phyloP scores from a whole-genome alignment of 2,888 invertebrate genomes.

The Oeneis ivallda region DNA sequence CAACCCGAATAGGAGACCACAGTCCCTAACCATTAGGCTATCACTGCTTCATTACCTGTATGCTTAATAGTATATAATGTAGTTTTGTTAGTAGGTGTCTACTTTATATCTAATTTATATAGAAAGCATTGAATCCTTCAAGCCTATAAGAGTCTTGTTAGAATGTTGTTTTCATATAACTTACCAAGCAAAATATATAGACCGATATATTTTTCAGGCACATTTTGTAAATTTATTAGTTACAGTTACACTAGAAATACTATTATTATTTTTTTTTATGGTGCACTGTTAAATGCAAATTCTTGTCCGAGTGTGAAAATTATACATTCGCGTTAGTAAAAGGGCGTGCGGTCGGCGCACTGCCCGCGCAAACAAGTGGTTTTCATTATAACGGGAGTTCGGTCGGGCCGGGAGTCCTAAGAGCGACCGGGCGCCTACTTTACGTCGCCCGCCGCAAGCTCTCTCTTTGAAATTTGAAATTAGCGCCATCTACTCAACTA shows the following conservation, averaged over 20 bases:
- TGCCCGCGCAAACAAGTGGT: conserved; percentile 76
- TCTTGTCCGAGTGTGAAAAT: conserved; percentile 67
- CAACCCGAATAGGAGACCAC: no score
- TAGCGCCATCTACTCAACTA: conserved; percentile 62
- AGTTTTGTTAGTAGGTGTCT: no score
- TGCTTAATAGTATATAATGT: no score
- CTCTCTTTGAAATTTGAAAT: conserved; percentile 49
- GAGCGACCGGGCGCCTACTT: conserved; percentile 50
- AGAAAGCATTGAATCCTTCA: not conserved
- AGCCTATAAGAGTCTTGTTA: conserved; percentile 10
- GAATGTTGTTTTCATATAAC: conserved; percentile 37
- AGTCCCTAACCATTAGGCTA: no score
- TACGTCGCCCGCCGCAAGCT: conserved; percentile 51
- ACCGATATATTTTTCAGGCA: conserved; percentile 62
- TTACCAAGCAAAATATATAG: conserved; percentile 65
- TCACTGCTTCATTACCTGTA: no score
- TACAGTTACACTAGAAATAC: conserved; percentile 52
- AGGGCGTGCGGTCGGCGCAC: conserved; percentile 80
- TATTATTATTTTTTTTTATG: conserved; percentile 49
- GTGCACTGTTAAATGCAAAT: conserved; percentile 64
- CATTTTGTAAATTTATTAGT: conserved; percentile 54
- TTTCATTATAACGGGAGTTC: conserved; percentile 78
- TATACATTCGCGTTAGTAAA: conserved; percentile 74
- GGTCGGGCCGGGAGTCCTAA: conserved; percentile 64
- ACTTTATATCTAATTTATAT: no score